Conservation (phyloP, 64 coral and sea anemone genomes). For the Catalaphyllia jardinei region DNA sequence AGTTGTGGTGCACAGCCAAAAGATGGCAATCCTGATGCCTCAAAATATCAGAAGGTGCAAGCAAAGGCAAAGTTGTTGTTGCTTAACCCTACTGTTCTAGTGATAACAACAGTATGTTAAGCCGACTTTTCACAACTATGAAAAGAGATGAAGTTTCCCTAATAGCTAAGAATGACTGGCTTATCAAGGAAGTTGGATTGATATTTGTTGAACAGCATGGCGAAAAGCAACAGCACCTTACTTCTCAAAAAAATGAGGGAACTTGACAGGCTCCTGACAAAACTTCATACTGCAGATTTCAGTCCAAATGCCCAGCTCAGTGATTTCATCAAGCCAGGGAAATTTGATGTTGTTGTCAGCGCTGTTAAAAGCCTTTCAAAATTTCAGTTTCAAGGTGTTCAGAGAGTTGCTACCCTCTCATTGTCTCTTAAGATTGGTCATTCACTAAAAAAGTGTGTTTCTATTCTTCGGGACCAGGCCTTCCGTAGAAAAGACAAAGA, state of each 20-base stretch:
- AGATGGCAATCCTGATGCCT: no score
- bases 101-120: no score
- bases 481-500: conserved; percentile 27
- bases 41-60: no score
- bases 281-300: not conserved
- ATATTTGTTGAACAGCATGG: no score
- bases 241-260: conserved; percentile 59
- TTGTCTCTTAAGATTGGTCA: conserved; percentile 47
- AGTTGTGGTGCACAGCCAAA: accelerated
- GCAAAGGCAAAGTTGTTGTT: no score
- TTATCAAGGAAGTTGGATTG: no score
- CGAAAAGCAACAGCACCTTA: not conserved
- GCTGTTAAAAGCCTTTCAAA: conserved; percentile 21
- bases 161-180: no score
- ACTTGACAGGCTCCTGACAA: not conserved
- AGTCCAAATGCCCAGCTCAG: not conserved
- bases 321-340: conserved; percentile 42
- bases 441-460: conserved; percentile 50
- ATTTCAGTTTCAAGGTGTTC: conserved; percentile 31
- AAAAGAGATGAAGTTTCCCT: no score
- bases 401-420: conserved; percentile 39
- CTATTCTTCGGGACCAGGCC: conserved; percentile 24
- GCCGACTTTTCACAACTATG: not conserved
- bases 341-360: conserved; percentile 37
- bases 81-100: no score